Conservation (phyloP, 1,140 invertebrate species). For the Yoshiicerus persimilis region DNA sequence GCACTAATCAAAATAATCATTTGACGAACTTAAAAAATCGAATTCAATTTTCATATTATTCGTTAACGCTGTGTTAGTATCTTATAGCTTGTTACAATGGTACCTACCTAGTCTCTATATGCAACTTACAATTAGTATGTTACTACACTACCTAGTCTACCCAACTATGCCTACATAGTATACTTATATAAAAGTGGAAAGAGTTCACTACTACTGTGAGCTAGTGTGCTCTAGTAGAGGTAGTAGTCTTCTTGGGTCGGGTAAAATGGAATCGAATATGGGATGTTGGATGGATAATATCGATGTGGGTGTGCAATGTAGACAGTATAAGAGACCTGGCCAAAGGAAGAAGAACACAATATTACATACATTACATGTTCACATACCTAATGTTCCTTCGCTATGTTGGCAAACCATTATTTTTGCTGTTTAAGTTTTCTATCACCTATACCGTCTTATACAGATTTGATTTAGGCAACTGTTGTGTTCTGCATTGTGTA, state of each 20-base stretch:
- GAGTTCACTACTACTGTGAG: background rate
- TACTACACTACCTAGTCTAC: background rate
- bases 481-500: background rate
- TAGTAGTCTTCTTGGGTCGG: background rate
- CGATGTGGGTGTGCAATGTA: constrained; percentile 4
- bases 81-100: background rate
- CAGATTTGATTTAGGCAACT: background rate
- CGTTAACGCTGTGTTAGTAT: background rate
- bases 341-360: background rate
- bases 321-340: background rate
- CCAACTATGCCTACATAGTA: background rate
- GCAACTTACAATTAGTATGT: background rate
- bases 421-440: background rate
- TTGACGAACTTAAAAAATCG: background rate
- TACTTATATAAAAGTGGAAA: background rate
- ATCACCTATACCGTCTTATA: background rate
- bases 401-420: background rate
- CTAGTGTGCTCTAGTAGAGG: background rate
- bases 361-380: background rate
- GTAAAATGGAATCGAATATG: constrained; percentile 10
- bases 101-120: too few species aligned
- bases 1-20: background rate
- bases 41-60: background rate
- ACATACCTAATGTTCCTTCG: background rate
- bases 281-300: constrained; percentile 10